Base-by-base conservation (phyloP, 1,140 invertebrate species). In the Drosophila carrolli region DNA sequence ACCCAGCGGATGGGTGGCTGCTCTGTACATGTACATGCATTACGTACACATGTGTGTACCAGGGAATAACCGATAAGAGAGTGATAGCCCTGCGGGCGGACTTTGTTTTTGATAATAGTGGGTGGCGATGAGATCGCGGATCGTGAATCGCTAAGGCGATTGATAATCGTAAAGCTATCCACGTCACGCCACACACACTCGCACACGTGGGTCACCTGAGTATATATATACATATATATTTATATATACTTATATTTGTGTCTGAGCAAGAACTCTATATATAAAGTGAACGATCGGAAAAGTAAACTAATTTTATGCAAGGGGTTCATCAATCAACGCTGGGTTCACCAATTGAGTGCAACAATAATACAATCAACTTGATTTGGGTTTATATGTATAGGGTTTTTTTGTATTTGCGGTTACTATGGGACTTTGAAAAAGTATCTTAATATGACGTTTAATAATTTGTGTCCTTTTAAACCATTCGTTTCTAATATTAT, bases 61-160 rank as follows among this genome's bases (percentile, higher is more conserved):
- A 44, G 48, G 62, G 61, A 66, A 68, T 40, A 59, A 71, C 44
- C 54, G 66, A 72, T 72, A 72, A 73, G 67, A 73, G 51, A 57
- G 47, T 59, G 46, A 73, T 48, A 72, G 51, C 35, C 35, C 50
- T 35, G 1, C 19, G 13, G 43, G 43, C 57, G 65, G 35, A 72
- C 70, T 72, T 73, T 72, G 55, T 44, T 32, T 16, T 38, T 73
- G 70, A 73, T 72, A 51, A 51, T 72, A 40, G 70, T 73, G 70
- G 70, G 70, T 73, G 70, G 23, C 11, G 43, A 38, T 56, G 41
- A 13, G 37, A 32, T 67, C 59, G 58, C 44, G 3, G 23, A 27
- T 10, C 50, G 9, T 32, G 44, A 32, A 14, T 4, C 9, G 59
- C 11, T 27, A 11, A 29, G 32, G 43, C 35, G 43, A 29, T 60